Conservation (phyloP, 2,113 vertebrate genomes). For the Oxygymnocypris stewartii region DNA sequence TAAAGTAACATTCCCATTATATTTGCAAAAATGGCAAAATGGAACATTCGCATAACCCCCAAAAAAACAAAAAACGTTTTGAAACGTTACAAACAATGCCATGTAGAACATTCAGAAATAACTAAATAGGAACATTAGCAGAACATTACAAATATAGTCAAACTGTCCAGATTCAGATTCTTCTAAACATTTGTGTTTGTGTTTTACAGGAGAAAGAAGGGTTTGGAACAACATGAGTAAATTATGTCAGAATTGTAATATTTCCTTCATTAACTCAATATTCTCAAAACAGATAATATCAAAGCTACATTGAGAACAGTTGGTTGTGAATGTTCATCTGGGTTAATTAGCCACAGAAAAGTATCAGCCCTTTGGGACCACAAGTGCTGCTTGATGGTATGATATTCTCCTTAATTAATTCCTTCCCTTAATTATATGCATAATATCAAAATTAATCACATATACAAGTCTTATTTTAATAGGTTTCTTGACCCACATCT, state of each 20-base stretch:
- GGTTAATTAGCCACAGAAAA: background rate
- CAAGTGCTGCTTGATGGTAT: background rate
- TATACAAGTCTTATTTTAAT: background rate
- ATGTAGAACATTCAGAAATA: background rate
- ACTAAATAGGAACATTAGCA: background rate
- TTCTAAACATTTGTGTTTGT: background rate
- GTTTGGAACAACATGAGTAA: background rate
- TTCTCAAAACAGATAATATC: background rate
- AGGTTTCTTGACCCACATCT: background rate
- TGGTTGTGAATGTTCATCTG: background rate
- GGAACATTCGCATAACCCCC: background rate
- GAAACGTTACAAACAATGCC: background rate
- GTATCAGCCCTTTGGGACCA: background rate
- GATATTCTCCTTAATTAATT: background rate
- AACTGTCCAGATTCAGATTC: background rate
- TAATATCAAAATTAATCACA: background rate
- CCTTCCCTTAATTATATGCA: constrained; percentile 8
- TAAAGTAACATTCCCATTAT: background rate
- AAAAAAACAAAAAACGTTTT: background rate
- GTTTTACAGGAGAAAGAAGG: background rate
- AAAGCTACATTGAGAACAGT: background rate
- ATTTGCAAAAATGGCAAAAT: background rate
- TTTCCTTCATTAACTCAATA: background rate
- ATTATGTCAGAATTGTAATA: background rate
- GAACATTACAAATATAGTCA: background rate